These are phyloP conservation scores for Gallinago media DNA, from an alignment of 2,113 vertebrate species.

Conservation along the genomic window DNA sequence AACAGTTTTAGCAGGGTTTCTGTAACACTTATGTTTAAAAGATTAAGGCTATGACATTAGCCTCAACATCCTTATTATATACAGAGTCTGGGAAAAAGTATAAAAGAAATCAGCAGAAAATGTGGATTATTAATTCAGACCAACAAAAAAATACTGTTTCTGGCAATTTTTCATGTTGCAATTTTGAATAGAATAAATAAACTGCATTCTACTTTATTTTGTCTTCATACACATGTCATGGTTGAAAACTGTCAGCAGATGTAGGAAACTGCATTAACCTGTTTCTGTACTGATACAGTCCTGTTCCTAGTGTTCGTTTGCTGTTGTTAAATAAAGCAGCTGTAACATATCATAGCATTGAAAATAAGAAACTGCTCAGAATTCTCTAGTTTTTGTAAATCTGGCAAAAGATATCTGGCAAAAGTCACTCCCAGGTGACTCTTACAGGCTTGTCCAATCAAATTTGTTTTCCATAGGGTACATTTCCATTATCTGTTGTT, in stretches of 20 bases:
- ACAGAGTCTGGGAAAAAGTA: background rate
- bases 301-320: background rate
- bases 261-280: background rate
- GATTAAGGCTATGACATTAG: background rate
- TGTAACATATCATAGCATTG: background rate
- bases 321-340: background rate
- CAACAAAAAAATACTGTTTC: background rate
- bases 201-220: background rate
- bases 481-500: background rate
- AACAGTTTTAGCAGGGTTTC: background rate
- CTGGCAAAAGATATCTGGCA: background rate
- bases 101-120: background rate
- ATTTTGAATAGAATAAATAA: background rate
- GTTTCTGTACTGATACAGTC: background rate
- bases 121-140: background rate
- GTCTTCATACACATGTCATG: rapidly evolving
- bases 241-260: background rate
- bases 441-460: background rate
- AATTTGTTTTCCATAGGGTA: background rate
- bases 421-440: background rate
- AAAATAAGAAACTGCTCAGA: background rate
- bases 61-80: background rate
- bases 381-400: background rate
- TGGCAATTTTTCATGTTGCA: background rate
- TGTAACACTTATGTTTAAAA: background rate